phyloP scores from a whole-genome alignment of 2,888 invertebrate genomes.

The Formica aserva region DNA sequence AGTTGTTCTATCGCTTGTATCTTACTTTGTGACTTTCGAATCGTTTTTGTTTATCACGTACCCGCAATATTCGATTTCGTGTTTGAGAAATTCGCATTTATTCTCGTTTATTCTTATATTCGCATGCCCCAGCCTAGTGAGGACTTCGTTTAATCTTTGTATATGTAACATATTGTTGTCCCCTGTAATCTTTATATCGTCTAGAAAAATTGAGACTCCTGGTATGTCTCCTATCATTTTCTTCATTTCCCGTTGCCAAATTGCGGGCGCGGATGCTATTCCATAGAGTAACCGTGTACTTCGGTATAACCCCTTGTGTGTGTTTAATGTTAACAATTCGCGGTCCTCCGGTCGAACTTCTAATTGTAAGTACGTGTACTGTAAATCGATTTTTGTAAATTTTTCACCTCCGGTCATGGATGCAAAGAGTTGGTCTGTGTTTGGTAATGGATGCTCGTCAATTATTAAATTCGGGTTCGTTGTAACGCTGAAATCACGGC shows the following conservation, averaged over 20 bases:
- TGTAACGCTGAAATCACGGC: conserved; percentile 75
- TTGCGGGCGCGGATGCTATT: conserved; percentile 57
- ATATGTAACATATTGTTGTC: conserved; percentile 5
- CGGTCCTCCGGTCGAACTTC: conserved; percentile 38
- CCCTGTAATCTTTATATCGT: conserved; percentile 21
- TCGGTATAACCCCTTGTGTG: conserved; percentile 58
- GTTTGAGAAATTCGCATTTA: conserved; percentile 30
- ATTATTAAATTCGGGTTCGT: conserved; percentile 70
- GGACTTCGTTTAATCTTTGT: background rate
- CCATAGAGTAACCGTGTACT: conserved; percentile 61
- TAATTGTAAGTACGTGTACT: conserved; percentile 61
- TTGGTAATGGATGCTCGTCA: conserved; percentile 75
- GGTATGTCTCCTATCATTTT: conserved; percentile 36
- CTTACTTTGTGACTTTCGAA: background rate
- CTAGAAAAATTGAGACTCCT: conserved; percentile 24
- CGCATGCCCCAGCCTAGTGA: background rate
- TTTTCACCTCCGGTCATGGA: conserved; percentile 69
- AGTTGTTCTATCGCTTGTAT: background rate
- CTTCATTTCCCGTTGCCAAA: conserved; percentile 55
- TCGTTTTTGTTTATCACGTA: conserved; percentile 21
- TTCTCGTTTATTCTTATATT: conserved; percentile 37
- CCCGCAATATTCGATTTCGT: conserved; percentile 4
- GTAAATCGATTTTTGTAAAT: conserved; percentile 71
- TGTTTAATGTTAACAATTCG: conserved; percentile 57
- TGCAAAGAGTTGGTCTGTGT: conserved; percentile 70